These are phyloP conservation scores for Poeciliopsis gracilis DNA, from an alignment of 2,797 vertebrate species.

Conservation along the genomic window DNA sequence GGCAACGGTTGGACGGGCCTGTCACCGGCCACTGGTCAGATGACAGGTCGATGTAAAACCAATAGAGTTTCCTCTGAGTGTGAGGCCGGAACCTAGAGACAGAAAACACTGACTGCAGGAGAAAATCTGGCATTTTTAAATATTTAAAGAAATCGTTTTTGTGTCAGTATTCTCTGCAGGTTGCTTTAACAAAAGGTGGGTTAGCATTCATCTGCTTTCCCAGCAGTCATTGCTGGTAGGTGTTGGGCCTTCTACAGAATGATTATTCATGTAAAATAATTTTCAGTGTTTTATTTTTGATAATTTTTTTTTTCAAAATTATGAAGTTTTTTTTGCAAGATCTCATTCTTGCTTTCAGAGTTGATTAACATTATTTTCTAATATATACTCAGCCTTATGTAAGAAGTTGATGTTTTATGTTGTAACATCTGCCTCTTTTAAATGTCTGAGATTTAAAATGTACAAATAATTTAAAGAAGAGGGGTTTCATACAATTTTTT, in stretches of 20 bases:
- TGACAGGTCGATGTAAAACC: constrained; percentile 39
- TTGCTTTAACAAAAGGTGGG: constrained; percentile 5
- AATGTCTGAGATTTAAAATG: not conserved
- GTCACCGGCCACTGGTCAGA: constrained; percentile 37
- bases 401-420: not conserved
- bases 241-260: not conserved
- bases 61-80: constrained; percentile 21
- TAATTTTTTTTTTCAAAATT: no score
- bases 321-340: not conserved
- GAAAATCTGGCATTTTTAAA: constrained; percentile 6
- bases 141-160: constrained; percentile 17
- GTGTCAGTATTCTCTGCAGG: constrained; percentile 6
- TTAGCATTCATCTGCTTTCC: constrained; percentile 46
- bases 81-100: constrained; percentile 2
- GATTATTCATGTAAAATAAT: not conserved
- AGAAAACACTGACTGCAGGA: not conserved
- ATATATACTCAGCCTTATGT: not conserved
- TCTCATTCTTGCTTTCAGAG: not conserved
- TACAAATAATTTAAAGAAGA: not conserved
- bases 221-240: no score
- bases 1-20: constrained; percentile 10
- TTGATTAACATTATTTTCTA: not conserved
- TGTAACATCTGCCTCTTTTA: not conserved
- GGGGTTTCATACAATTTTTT: not conserved
- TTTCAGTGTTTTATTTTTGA: no score